Base-by-base conservation (phyloP, 2,888 invertebrate genomes). In the Microctonus aethiopoides region DNA sequence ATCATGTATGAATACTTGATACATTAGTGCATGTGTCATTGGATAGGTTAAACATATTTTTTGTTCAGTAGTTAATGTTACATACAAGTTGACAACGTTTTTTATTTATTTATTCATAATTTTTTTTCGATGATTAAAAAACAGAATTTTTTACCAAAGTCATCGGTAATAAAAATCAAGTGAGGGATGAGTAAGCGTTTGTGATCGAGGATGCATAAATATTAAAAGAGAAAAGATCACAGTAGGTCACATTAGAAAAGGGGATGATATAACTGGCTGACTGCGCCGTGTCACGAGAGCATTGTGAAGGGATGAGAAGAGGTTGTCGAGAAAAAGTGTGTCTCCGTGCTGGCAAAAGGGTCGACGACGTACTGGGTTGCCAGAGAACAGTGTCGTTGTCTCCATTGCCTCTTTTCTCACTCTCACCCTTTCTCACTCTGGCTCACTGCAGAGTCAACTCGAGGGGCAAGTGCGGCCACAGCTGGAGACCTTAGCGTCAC, bases 201-300 rank as follows among this genome's bases (percentile, higher is more conserved):
- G 60, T 70, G 70, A 54, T 51, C 70, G 60, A 11, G 65, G 60
- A 65, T 65, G 70, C 65, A 60, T 52, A 70, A 70, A 60, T 52
- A 65, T 66, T 60, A 46, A 65, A 61, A 70, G 65, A 66, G 60
- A 65, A 70, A 67, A 61, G 63, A 65, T 56, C 36, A 62, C 34
- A 70, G 13, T 69, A 52, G 66, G 67, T 67, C 52, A 51, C 39
- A 56, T 66, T 20, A 66, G 20, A 57, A 41, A 51, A 51, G 36
- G 62, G 67, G 63, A 70, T 70, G 70, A 54, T 65, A 59, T 59
- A 66, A 70, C 60, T 65, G 65, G 59, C 65, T 70, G 70, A 70
- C 70, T 70, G 70, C 60, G 59, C 70, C 64, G 20, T 61, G 70
- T 36, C 54, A 60, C 20, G 39, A 63, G 34, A 46, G 57, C 20